Base-by-base conservation (phyloP, 2,797 vertebrate species). In the Strix occidentalis region DNA sequence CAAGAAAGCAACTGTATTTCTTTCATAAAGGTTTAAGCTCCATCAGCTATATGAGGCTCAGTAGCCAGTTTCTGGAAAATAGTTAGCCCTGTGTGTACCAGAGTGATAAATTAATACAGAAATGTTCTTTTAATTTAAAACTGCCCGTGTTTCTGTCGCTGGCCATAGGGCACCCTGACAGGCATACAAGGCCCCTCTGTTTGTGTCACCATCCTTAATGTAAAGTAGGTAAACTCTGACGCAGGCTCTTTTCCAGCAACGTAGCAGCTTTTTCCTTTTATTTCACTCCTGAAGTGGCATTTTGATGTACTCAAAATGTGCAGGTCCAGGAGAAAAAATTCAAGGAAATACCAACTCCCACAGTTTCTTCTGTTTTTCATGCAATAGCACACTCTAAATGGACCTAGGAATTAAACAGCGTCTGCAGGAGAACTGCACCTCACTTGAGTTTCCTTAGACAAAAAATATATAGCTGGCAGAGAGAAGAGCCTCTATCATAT, bases 1-100 rank as follows among this genome's bases (percentile, higher is more conserved):
- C 94, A 87, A 78, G 92, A 92, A 90, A 92, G 80, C 77, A 69
- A 95, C 94, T 96, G 95, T 87, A 64, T 92, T 97, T 93, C 96
- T 95, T 96, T 94, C 95, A 93, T 90, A 93, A 66, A 28, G 0
- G 28, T 90, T 94, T 90, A 26, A 94, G 54, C 61, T 87, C 91
- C 5, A 0, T 66, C 90, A 92, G 82, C 72, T 94, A 23, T 58
- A 66, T 33, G 86, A 95, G 74, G 70, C 74, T 88, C 78, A 64
- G 95, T 60, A 95, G 82, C 45, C 11, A 0, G 45, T 83, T 66
- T 53, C 94, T 93, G 93, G 92, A 95, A 96, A 97, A 96, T 85
- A 96, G 85, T 91, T 91, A 92, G 85, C 85, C 79, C 78, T 87
- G 76, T 95, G 90, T 95, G 53, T 66, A 46, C 28, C 56, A 9